Evolutionary conservation across 2,797 vertebrate species (phyloP).

Genomic region (Momotus momota): DNA sequence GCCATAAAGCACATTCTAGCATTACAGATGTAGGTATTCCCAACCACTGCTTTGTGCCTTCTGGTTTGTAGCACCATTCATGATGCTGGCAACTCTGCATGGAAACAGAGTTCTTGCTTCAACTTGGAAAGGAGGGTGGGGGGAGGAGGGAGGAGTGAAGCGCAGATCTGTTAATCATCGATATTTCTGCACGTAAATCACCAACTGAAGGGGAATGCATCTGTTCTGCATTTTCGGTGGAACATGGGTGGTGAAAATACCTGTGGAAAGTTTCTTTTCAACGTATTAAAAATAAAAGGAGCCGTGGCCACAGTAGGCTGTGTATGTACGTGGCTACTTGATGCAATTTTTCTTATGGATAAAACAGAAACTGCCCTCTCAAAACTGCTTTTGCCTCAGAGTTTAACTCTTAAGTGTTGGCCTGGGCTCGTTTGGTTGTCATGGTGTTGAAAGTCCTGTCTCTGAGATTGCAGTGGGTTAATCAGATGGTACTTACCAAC

Average conservation of each 20-base stretch:
- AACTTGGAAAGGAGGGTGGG: background rate
- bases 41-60: background rate
- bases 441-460: background rate
- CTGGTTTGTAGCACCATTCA: constrained; percentile 59
- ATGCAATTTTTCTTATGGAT: background rate
- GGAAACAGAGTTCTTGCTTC: background rate
- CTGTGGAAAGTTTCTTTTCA: background rate
- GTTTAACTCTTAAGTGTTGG: background rate
- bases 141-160: background rate
- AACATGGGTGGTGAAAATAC: background rate
- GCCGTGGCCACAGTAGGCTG: background rate
- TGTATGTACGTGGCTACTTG: background rate
- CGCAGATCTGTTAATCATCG: background rate
- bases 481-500: background rate
- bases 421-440: background rate
- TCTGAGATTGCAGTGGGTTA: background rate
- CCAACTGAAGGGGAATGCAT: background rate
- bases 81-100: constrained; percentile 70
- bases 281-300: background rate
- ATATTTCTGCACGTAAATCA: background rate
- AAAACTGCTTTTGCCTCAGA: background rate
- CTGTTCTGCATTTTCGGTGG: background rate
- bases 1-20: constrained; percentile 34
- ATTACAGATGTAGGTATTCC: constrained; percentile 75
- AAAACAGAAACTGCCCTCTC: background rate